Base-by-base conservation (phyloP, 2,888 invertebrate species). In the Timema podura region DNA sequence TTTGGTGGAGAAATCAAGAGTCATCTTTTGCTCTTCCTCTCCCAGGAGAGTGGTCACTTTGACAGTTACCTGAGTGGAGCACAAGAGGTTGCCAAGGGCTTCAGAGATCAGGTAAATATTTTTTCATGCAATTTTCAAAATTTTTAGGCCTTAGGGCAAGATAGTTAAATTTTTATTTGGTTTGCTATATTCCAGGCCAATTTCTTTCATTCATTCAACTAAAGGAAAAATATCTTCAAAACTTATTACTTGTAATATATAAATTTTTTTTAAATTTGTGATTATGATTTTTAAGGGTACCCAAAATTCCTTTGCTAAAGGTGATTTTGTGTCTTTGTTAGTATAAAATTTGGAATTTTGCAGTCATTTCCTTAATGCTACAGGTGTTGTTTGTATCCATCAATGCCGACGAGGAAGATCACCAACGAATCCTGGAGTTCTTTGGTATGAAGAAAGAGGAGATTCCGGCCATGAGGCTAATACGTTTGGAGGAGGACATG, bases 1-100 rank as follows among this genome's bases (percentile, higher is more conserved):
- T 99, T 99, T 81, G 96, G 97, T 69, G 98, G 98, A 76, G 94
- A 96, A 72, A 93, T 99, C 84, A 98, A 98, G 85, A 94, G 92
- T 78, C 99, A 99, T 83, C 87, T 98, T 76, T 87, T 99, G 74
- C 83, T 99, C 79, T 99, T 99, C 89, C 85, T 98, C 77, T 95
- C 94, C 79, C 95, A 96, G 86, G 90, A 91, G 80, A 89, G 88
- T 76, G 94, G 93, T 68, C 91, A 95, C 78, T 91, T 89, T 79
- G 93, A 95, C 70, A 89, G 90, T 78, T 87, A 89, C 79, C 83
- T 92, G 54, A 91, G 91, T 13, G 89, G 87, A 16, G 89, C 95
- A 80, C 90, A 89, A 79, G 88, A 89, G 45, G 88, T 95, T 71
- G 98, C 98, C 77, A 92, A 91, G 83, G 88, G 89, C 76, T 96